These are phyloP conservation scores for Zapus hudsonius DNA, from an alignment of 2,113 vertebrate genomes.

Conservation along the genomic window DNA sequence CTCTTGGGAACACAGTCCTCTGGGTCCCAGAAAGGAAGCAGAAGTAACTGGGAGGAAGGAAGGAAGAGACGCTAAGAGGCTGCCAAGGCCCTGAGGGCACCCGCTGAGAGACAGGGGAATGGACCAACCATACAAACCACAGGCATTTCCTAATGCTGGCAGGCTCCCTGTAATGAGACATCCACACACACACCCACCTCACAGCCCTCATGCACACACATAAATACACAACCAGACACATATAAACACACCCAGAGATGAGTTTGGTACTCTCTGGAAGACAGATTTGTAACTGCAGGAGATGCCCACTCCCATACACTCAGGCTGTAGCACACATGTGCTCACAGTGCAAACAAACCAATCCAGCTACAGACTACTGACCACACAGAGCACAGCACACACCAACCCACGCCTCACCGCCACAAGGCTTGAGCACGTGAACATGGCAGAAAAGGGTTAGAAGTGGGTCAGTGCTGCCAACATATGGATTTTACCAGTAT, in stretches of 20 bases:
- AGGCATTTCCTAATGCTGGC: background rate
- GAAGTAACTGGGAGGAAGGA: background rate
- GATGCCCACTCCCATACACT: background rate
- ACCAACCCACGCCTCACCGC: too few relatives aligned
- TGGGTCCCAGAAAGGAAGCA: conserved; percentile 2
- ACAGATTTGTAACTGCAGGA: background rate
- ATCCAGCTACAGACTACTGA: background rate
- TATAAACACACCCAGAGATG: background rate
- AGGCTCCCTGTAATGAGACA: background rate
- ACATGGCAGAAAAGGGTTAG: background rate
- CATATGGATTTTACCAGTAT: too few relatives aligned
- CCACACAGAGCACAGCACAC: background rate
- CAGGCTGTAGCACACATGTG: background rate
- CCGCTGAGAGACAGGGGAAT: background rate
- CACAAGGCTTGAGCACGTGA: background rate
- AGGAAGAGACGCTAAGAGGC: background rate
- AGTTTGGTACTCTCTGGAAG: background rate
- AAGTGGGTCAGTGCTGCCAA: background rate
- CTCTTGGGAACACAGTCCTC: background rate
- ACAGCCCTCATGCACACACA: background rate
- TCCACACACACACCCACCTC: background rate
- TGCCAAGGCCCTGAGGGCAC: background rate
- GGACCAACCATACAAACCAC: background rate
- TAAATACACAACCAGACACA: background rate
- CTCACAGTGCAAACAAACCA: background rate